Evolutionary conservation across 1,140 invertebrate species (phyloP).

Genomic region (Cataglyphis hispanica): DNA sequence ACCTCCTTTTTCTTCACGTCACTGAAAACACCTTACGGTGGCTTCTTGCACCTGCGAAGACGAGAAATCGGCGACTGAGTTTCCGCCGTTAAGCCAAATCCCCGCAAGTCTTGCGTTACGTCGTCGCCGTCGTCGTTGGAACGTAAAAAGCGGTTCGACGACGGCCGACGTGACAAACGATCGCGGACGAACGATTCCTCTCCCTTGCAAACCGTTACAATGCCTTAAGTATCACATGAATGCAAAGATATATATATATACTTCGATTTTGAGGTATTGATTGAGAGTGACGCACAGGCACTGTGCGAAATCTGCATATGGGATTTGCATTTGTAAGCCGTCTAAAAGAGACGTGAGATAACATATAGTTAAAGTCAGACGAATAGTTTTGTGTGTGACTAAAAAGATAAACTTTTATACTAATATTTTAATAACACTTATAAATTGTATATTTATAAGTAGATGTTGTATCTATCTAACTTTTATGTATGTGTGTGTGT

Average conservation of each 20-base stretch:
- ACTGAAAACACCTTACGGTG: conserved; percentile 40
- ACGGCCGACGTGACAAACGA: conserved; percentile 77
- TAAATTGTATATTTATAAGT: not conserved
- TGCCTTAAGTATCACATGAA: conserved; percentile 41
- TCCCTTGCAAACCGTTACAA: conserved; percentile 48
- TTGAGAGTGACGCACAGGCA: conserved; percentile 47
- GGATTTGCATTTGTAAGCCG: conserved; percentile 55
- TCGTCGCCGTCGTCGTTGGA: conserved; percentile 53
- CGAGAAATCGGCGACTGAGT: conserved; percentile 70
- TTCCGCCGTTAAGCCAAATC: conserved; percentile 72
- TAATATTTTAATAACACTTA: not conserved
- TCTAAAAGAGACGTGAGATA: conserved; percentile 33
- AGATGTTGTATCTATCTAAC: not conserved
- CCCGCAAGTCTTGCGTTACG: conserved; percentile 54
- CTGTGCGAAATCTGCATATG: conserved; percentile 13
- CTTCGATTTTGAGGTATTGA: conserved; percentile 50
- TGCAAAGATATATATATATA: conserved; percentile 51
- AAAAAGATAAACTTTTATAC: not conserved
- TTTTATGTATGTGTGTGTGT: conserved; percentile 35
- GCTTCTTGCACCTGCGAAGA: conserved; percentile 15
- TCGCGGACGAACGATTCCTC: conserved; percentile 54
- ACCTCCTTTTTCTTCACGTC: not conserved
- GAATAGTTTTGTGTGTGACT: not conserved
- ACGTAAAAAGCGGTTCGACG: conserved; percentile 77
- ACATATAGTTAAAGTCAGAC: conserved; percentile 15